Base-by-base conservation (phyloP, 1,140 invertebrate species). In the Drosophila orena region DNA sequence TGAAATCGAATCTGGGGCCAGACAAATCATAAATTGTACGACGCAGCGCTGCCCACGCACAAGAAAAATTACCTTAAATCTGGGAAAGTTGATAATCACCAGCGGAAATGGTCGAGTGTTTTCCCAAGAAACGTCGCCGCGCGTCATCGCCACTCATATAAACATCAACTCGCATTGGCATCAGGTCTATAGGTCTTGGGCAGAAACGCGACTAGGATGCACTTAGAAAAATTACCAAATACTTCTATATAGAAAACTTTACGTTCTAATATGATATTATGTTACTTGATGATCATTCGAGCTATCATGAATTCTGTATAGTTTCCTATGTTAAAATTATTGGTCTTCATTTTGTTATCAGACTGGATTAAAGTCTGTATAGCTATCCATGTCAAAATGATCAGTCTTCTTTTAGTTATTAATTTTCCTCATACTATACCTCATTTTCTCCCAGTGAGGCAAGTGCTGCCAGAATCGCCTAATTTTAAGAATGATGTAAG, bases 401-500 rank as follows among this genome's bases (percentile, higher is more conserved):
- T 24, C 4, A 4, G 4, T 3, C 4, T 4, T 24, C 22, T 4
- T 24, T 24, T 4, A 24, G 24, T 24, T 0, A 24, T 24, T 24
- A 24, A 5, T 24, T 3, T 43, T 17, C 3, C 40, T 43, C 8
- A 10, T 1, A 2, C 17, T 43, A 11, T 1, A 17, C 11, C 4
- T 17, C 3, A 10, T 22, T 7, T 10, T 37, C 12, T 14, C 49
- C 17, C 30, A 17, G 64, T 40, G 74, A 76, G 55, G 61, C 44
- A 56, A 76, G 43, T 58, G 68, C 70, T 53, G 38, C 47, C 42
- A 65, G 57, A 79, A 59, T 77, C 81, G 55, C 75, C 83, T 91
- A 91, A 91, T 85, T 91, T 91, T 91, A 91, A 91, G 83, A 91
- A 91, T 91, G 89, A 91, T 91, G 89, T 91, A 91, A 91, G 62